Evolutionary conservation across 2,113 vertebrate genomes (phyloP).

Genomic region (Etheostoma cragini): DNA sequence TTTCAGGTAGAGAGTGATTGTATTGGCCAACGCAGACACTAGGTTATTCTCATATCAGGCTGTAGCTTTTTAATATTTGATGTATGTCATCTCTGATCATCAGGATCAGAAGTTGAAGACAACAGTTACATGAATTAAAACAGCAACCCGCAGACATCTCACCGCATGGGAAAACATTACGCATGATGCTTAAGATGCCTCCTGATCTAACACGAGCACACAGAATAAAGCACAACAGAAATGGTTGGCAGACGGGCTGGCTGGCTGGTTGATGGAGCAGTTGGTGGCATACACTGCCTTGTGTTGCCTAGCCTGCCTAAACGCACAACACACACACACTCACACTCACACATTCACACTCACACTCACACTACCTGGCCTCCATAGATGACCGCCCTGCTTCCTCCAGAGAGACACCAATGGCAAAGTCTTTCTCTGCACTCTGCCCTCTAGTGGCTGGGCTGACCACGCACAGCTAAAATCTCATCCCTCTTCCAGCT

Average conservation of each 20-base stretch:
- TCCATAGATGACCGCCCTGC: slow-evolving; percentile 63
- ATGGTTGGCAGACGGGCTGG: slow-evolving; percentile 4
- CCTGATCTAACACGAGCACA: slow-evolving; percentile 38
- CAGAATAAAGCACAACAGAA: slow-evolving; percentile 22
- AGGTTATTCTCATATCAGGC: neutral
- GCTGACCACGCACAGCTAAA: slow-evolving; percentile 70
- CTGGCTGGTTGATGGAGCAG: slow-evolving; percentile 34
- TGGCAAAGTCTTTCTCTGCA: slow-evolving; percentile 50
- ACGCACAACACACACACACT: slow-evolving; percentile 20
- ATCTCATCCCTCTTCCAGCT: slow-evolving; percentile 63
- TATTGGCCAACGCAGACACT: neutral
- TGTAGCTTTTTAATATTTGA: slow-evolving; percentile 9
- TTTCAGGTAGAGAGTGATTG: too few species aligned
- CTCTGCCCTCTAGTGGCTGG: slow-evolving; percentile 66
- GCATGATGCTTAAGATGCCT: slow-evolving; percentile 66
- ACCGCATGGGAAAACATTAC: slow-evolving; percentile 49
- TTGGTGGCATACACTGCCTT: slow-evolving; percentile 8
- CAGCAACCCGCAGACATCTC: slow-evolving; percentile 16
- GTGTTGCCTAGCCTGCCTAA: neutral
- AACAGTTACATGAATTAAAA: slow-evolving; percentile 14
- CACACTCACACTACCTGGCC: slow-evolving; percentile 23
- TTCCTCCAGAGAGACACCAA: slow-evolving; percentile 64
- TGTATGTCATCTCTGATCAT: slow-evolving; percentile 17
- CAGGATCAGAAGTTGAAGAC: slow-evolving; percentile 29
- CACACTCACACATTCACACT: slow-evolving; percentile 28